Conservation (phyloP, 2,797 vertebrate species). For the Florisuga fusca region DNA sequence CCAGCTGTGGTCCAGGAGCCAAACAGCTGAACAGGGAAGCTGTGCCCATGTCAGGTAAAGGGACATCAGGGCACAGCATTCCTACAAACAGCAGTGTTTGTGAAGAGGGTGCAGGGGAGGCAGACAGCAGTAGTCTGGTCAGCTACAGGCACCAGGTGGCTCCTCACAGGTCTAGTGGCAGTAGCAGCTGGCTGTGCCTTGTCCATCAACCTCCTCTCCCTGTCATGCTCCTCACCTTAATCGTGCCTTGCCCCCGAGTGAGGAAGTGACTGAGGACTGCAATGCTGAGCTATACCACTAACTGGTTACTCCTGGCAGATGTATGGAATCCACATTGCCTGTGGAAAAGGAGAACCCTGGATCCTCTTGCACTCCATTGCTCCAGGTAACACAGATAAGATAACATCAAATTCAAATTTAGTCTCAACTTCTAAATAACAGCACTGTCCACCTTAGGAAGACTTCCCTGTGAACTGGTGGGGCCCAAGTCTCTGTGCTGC, state of each 20-base stretch:
- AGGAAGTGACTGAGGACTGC: background rate
- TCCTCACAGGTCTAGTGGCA: background rate
- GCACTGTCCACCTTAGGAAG: background rate
- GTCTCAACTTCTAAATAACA: background rate
- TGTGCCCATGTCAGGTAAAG: fast-evolving
- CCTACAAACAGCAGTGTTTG: background rate
- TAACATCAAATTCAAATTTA: background rate
- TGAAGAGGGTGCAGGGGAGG: background rate
- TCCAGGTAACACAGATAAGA: background rate
- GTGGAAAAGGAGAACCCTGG: background rate
- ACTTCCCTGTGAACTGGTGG: background rate
- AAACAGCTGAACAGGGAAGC: background rate
- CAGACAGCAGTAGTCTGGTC: background rate
- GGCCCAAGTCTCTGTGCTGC: background rate
- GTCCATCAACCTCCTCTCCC: background rate
- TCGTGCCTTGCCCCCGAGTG: fast-evolving
- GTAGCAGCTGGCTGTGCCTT: background rate
- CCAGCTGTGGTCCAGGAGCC: background rate
- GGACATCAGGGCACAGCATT: background rate
- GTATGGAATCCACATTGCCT: background rate
- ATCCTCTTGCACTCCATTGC: background rate
- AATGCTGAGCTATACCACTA: background rate
- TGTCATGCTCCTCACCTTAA: background rate
- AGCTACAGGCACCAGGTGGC: background rate
- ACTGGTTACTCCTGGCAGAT: background rate